Base-by-base conservation (phyloP, 2,113 vertebrate genomes). In the Oxyura jamaicensis region DNA sequence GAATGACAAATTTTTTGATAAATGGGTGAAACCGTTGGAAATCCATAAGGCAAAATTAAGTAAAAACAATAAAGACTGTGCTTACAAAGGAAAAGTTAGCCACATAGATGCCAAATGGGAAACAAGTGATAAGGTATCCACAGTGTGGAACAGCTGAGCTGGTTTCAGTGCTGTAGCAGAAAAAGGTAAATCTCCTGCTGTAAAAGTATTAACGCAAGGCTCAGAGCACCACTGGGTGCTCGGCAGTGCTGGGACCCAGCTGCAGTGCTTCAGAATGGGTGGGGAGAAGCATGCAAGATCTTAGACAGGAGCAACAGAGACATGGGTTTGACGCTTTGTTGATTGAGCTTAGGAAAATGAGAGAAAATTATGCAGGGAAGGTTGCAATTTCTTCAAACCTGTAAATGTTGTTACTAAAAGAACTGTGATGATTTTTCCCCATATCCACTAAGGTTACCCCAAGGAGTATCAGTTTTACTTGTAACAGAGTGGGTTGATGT, bases 1-100 rank as follows among this genome's bases (percentile, higher is more conserved):
- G 80, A 60, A 92, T 88, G 74, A 71, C 68, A 86, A 48, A 46
- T 6, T 78, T 68, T 42, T 31, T 82, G 66, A 92, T 72, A 68
- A 79, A 76, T 82, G 25, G 2, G 8, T 65, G 56, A 58, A 82
- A n/a, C 13, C 75, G 26, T 53, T 82, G 75, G 69, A 89, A 91
- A 92, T 82, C 20, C 18, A 1, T 86, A 81, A 73, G 58, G 50
- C 1, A 75, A 84, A 87, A 65, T 72, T 84, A 91, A 65, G 29
- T 42, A 56, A 92, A 88, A 39, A 35, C 0, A 10, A 63, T 81
- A 76, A 89, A 75, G 33, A 31, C 3, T 22, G 8, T 17, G 15
- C 18, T 92, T 68, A 31, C 35, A 72, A 29, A 46, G 60, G 48
- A 72, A 86, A 81, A 93, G 16, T 75, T 60, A 75, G 25, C 76